A percentile compares a stretch with the other conserved stretches of the same genome.
These are phyloP conservation scores for Lepisosteus oculatus DNA, from an alignment of 2,113 vertebrate genomes.

Conservation along the genomic window DNA sequence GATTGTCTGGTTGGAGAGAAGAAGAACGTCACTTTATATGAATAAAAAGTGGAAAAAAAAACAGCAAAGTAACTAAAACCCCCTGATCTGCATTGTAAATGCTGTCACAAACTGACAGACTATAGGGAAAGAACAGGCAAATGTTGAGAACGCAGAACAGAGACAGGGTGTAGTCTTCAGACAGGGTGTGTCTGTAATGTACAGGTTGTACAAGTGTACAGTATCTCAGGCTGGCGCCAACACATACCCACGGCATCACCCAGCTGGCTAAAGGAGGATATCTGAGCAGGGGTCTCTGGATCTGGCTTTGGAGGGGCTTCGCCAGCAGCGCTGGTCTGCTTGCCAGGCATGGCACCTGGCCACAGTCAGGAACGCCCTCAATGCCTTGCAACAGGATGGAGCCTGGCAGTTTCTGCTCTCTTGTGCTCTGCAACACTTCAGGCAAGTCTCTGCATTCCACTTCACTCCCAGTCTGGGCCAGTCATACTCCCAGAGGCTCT, in stretches of 20 bases:
- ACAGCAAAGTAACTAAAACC: neutral
- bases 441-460: neutral
- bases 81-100: neutral
- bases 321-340: slow-evolving; percentile 8
- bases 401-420: neutral
- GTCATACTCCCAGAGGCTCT: neutral
- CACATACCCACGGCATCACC: slow-evolving; percentile 26
- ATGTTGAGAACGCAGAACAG: no score
- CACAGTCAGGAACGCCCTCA: neutral
- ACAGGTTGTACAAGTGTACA: neutral
- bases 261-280: slow-evolving; percentile 19
- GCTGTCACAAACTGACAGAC: neutral
- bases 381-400: neutral
- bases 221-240: neutral
- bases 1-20: no score
- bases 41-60: neutral
- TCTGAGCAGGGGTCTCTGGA: slow-evolving; percentile 11
- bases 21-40: no score
- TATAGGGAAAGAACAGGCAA: neutral
- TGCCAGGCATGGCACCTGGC: slow-evolving; percentile 6
- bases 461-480: neutral
- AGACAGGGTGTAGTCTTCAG: neutral
- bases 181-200: neutral
- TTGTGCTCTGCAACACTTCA: neutral
- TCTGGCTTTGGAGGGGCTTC: neutral